A percentile compares a stretch with the other conserved stretches of the same genome.
Evolutionary conservation across 1,140 invertebrate genomes (phyloP).

Genomic region (Drosophila kanapiae): DNA sequence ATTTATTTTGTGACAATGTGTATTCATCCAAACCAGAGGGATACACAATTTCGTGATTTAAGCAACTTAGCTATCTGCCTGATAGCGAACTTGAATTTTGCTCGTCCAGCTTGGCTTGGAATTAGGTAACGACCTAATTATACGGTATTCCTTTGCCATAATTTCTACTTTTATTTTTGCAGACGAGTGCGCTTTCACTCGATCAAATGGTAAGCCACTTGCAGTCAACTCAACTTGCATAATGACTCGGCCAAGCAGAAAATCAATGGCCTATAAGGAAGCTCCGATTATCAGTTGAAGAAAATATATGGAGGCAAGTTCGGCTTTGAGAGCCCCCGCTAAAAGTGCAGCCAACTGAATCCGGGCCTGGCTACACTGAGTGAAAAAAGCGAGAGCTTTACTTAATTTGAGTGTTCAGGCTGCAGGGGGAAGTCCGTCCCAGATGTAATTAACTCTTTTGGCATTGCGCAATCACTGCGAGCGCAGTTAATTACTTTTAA

Average conservation of each 20-base stretch:
- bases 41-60: too few species aligned
- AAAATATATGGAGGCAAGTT: conserved; percentile 26
- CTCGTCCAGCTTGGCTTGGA: not conserved
- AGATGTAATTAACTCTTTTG: conserved; percentile 51
- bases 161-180: conserved; percentile 16
- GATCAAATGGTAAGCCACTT: not conserved
- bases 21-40: too few species aligned
- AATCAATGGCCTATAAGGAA: conserved; percentile 53
- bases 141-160: not conserved
- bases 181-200: conserved; percentile 21
- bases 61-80: too few species aligned
- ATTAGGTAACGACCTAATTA: conserved; percentile 4
- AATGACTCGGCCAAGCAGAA: conserved; percentile 53
- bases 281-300: conserved; percentile 28
- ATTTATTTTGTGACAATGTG: too few species aligned
- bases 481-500: conserved; percentile 70
- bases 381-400: conserved; percentile 30
- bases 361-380: conserved; percentile 12
- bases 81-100: conserved; percentile 8
- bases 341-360: conserved; percentile 32
- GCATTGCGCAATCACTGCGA: conserved; percentile 54
- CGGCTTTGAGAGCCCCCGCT: conserved; percentile 14
- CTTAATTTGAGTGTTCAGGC: conserved; percentile 25
- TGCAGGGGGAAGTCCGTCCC: conserved; percentile 3
- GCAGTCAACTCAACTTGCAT: conserved; percentile 20